Base-by-base conservation (phyloP, 2,888 invertebrate genomes). In the Campopleginae sp. region DNA sequence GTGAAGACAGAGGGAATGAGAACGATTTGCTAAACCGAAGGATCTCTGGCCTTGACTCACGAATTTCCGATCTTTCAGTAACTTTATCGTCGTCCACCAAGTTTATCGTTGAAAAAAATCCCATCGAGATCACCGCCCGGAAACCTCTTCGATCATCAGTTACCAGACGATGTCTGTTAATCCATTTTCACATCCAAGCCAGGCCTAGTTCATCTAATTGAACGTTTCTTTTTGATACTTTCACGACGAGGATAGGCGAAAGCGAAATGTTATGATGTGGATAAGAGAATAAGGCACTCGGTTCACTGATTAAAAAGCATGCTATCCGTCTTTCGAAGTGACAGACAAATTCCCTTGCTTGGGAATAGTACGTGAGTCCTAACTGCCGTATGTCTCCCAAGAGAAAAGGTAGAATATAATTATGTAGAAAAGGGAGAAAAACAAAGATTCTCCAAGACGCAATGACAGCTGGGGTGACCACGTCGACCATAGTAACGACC, bases 381-480 rank as follows among this genome's bases (percentile, higher is more conserved):
- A 54, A 38, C 17, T 79, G 33, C n/a, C n/a, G 48, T 78, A 66
- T 66, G 51, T 42, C 42, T 48, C 63, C 58, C 23, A 12, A 23
- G 33, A 68, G 66, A 23, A 68, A 66, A 19, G 58, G 54, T 75
- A 44, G 54, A 33, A 76, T 82, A 48, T 71, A 72, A 70, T 81
- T 70, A 51, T 66, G 51, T 70, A 76, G 33, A 66, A 58, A 77
- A 44, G 61, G 54, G 31, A n/a, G 58, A 80, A 77, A 84, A 80
- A 77, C 65, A 66, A 77, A 68, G 71, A 63, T 76, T 76, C n/a
- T 33, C 23, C 33, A 23, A 58, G 80, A 23, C 51, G 31, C 68
- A 75, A 68, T 74, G 86, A 77, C 79, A 77, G 72, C 63, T 65
- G 61, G 72, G 82, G 58, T 66, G 63, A 82, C 80, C 80, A 74